A percentile compares a stretch with the other conserved stretches of the same genome.
phyloP scores from a whole-genome alignment of 2,888 invertebrate genomes.

The Prosopocoilus inquinatus region DNA sequence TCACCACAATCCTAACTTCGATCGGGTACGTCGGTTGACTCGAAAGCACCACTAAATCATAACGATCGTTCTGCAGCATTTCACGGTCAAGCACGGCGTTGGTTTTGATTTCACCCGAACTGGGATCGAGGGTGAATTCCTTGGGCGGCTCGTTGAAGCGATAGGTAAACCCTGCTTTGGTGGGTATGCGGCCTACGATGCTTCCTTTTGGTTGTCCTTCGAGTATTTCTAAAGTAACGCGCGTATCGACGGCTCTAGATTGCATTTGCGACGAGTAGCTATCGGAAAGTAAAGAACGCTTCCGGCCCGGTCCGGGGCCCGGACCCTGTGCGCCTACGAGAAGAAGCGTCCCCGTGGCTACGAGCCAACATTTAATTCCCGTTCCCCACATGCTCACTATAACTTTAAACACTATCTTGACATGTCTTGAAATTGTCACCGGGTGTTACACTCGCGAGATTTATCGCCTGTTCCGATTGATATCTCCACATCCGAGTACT shows the following conservation, averaged over 20 bases:
- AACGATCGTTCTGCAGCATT: slow-evolving; percentile 70
- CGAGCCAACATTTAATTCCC: slow-evolving; percentile 34
- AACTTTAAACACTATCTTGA: slow-evolving; percentile 22
- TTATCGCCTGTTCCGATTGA: slow-evolving; percentile 30
- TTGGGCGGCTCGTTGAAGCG: slow-evolving; percentile 89
- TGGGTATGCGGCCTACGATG: slow-evolving; percentile 83
- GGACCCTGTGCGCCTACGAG: slow-evolving; percentile 43
- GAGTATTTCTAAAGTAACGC: slow-evolving; percentile 79
- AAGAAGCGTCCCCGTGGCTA: slow-evolving; percentile 35
- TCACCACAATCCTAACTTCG: slow-evolving; percentile 83
- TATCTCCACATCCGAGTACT: slow-evolving; percentile 30
- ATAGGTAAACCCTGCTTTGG: slow-evolving; percentile 84
- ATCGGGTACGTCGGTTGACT: slow-evolving; percentile 90
- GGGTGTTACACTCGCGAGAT: slow-evolving; percentile 10
- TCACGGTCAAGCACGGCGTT: slow-evolving; percentile 84
- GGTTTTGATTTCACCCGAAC: slow-evolving; percentile 82
- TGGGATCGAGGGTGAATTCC: slow-evolving; percentile 81
- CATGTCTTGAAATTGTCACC: slow-evolving; percentile 5
- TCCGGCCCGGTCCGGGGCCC: slow-evolving; percentile 44
- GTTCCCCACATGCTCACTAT: slow-evolving; percentile 34
- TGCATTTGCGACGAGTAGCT: slow-evolving; percentile 68
- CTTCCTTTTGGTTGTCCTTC: slow-evolving; percentile 85
- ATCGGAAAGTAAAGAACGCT: slow-evolving; percentile 39
- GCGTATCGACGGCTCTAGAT: slow-evolving; percentile 82
- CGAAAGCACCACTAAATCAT: slow-evolving; percentile 88